Evolutionary conservation across 2,888 invertebrate genomes (phyloP), one percentile per base, ranked within the genome.

Genomic region (Xestobium rufovillosum): DNA sequence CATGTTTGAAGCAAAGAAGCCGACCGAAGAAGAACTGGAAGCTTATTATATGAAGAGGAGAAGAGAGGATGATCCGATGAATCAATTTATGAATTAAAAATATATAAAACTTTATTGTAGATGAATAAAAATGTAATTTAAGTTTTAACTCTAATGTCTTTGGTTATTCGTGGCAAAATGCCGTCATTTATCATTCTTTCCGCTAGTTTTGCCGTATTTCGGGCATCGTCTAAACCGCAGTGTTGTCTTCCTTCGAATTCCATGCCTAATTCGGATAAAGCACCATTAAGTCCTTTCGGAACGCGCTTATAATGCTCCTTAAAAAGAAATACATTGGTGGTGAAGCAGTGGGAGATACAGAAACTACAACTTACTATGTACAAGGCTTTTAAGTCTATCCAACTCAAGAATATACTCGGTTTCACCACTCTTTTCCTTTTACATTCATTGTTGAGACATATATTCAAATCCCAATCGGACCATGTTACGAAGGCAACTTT

Each of bases 41-140:
- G 92, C 92, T 0, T 96, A 85, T 68, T 80, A 83, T 59, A 81
- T 90, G 71, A 95, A 90, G 63, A 73, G 85, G 35, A 70, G 76
- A 35, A 71, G 89, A 26, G 82, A 81, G 1, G 90, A 91, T 46
- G 97, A 98, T 69, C 97, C 97, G 1, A 96, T 97, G 96, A 76
- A 80, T 36, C 80, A 85, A 36, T 65, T 64, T 51, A 47, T 62
- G 47, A n/a, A n/a, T 43, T n/a, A n/a, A n/a, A 42, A 31, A 34
- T 29, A 30, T 25, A 29, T 19, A 31, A 27, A 31, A 26, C 8
- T 38, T 31, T 30, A 26, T n/a, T 31, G 13, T 26, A 26, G 31
- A 9, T 16, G 14, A 4, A 30, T 14, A 2, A 14, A n/a, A n/a
- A n/a, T n/a, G n/a, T n/a, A n/a, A n/a, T n/a, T n/a, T n/a, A n/a